Evolutionary conservation across 2,888 invertebrate species (phyloP), one percentile per base, ranked within the genome.

Genomic region (Phanerotoma sp.): DNA sequence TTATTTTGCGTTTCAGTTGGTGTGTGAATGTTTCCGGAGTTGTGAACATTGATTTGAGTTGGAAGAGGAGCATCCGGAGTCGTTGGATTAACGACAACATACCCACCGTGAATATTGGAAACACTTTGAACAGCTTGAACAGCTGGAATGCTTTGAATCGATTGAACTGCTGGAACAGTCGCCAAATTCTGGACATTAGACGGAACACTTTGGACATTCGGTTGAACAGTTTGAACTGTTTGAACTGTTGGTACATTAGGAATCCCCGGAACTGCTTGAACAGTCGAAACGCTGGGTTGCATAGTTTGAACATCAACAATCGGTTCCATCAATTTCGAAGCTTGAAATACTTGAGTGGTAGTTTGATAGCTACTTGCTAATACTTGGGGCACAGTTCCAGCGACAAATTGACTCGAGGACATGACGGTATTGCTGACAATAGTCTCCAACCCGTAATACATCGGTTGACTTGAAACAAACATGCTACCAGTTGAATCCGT

Each of bases 361-460:
- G 91, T 91, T 15, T 91, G 89, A 72, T 90, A 91, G 71, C 91
- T 91, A 67, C 91, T 90, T 51, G 90, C 88, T 25, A 91, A 79
- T 3, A 91, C 86, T 40, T 91, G 90, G 58, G 88, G 89, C 80
- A 91, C 86, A 5, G 89, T 86, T 2, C 89, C 88, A 4, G 91
- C 87, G 13, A 91, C 86, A 71, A 91, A 90, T 70, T 91, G 91
- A 71, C 90, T 90, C 18, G 91, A 91, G n/a, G 89, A 89, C 91
- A 91, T 91, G 0, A 91, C 90, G 4, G 91, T 91, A 69, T 91
- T 92, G 75, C 91, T 91, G 3, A 92, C 91, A 51, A 91, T 91
- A 0, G 91, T 91, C 78, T 92, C 91, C 60, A 91, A 80, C 1
- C 91, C 91, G 66, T 91, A 91, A 68, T 89, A 90, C 67, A 91